phyloP scores from a whole-genome alignment of 2,888 invertebrate genomes.

The Sipunculus nudus region DNA sequence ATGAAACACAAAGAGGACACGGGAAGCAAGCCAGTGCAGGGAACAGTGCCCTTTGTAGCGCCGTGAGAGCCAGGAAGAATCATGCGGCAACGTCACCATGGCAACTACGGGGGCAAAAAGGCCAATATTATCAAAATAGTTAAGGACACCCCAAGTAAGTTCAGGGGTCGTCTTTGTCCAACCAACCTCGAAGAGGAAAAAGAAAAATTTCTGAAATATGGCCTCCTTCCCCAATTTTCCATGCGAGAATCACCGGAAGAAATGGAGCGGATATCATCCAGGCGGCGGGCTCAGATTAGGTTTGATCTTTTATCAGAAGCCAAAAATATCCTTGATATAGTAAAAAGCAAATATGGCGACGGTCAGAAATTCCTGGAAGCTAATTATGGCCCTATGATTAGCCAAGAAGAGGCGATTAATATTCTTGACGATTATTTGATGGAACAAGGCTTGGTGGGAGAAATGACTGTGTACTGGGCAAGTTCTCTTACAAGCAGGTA shows the following conservation, averaged over 20 bases:
- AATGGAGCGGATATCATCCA: conserved; percentile 7
- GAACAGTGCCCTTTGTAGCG: no score
- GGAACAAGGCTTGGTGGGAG: conserved; percentile 55
- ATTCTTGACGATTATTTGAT: conserved; percentile 55
- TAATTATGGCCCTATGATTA: conserved; percentile 52
- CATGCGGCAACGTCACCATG: no score
- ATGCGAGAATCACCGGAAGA: neutral
- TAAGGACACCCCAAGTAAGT: no score
- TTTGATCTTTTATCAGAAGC: conserved; percentile 57
- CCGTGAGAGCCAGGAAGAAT: no score
- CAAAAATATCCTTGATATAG: conserved; percentile 51
- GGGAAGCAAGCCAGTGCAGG: no score
- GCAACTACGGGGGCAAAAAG: no score
- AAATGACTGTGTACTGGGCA: conserved; percentile 59
- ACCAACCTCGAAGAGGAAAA: conserved; percentile 60
- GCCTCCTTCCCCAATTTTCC: conserved; percentile 17
- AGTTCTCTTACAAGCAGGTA: conserved; percentile 60
- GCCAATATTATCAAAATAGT: no score
- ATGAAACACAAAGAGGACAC: no score
- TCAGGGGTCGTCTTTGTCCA: conserved; percentile 46
- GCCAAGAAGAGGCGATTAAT: conserved; percentile 51
- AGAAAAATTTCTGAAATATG: conserved; percentile 54
- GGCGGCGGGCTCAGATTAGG: conserved; percentile 52
- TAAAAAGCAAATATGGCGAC: conserved; percentile 54
- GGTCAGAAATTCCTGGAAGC: conserved; percentile 51